Base-by-base conservation (phyloP, 1,140 invertebrate species). In the Calycopis cecrops region DNA sequence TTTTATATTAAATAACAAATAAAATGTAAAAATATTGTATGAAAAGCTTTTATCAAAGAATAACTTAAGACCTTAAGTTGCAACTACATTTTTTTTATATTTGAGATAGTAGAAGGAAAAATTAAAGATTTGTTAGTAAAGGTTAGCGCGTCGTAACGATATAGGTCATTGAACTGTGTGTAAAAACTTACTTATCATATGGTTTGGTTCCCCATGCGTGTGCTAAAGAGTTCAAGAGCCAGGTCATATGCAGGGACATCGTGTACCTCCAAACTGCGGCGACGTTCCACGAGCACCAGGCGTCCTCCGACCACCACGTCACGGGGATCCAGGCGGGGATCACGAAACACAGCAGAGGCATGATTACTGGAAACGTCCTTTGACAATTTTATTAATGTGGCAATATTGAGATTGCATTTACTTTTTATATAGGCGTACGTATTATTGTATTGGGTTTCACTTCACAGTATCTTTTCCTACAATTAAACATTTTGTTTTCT, bases 191-290 rank as follows among this genome's bases (percentile, higher is more conserved):
- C 92, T 90, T 79, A 75, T 95, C 94, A 73, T 95, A 97, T 0
- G 95, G 95, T 62, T 91, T 91, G 65, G 90, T 90, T 16, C 95
- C 95, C 86, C 90, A 94, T 63, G 94, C 89, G 73, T 96, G 95
- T 16, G 95, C 95, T 48, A 93, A 91, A 69, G 93, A 94, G 84
- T 98, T 98, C 21, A 98, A 96, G 7, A 92, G 88, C 94, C 96
- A 98, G 14, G 96, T 97, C 55, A 91, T 12, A 12, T 51, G 35
- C 12, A 51, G 49, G 7, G 90, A 90, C 0, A 92, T 77, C 79
- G 58, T 88, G 63, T 83, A 89, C 52, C 76, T 67, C 59, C 78
- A 75, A 48, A 89, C 73, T 85, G 90, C 91, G 10, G 91, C 90
- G 77, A 84, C 91, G 55, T 88, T 87, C 84, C 92, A 91, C 6